phyloP scores from a whole-genome alignment of 2,113 vertebrate genomes.

The Desmodus rotundus region DNA sequence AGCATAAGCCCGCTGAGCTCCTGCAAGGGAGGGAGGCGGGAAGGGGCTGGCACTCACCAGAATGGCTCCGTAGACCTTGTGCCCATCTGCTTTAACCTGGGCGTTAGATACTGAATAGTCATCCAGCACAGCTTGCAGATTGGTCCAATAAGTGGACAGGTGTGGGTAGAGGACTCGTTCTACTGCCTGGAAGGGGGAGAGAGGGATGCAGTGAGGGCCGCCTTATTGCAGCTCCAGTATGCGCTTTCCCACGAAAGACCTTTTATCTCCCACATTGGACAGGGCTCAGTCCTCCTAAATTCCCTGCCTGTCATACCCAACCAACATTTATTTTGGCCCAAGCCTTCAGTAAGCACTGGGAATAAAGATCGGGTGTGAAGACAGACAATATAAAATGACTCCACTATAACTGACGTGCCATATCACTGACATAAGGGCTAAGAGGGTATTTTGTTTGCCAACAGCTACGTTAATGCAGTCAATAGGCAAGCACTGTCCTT shows the following conservation, averaged over 20 bases:
- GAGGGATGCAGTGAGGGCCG: neutral
- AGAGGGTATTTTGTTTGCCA: neutral
- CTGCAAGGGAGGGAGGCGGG: neutral
- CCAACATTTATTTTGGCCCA: neutral
- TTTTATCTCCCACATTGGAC: neutral
- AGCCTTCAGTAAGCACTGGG: neutral
- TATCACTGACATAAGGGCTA: neutral
- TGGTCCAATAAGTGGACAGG: conserved; percentile 93
- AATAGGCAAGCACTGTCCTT: neutral
- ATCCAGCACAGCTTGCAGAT: conserved; percentile 91
- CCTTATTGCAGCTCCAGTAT: neutral
- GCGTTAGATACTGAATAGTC: conserved; percentile 94
- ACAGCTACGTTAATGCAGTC: neutral
- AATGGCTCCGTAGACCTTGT: conserved; percentile 95
- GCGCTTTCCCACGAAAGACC: neutral
- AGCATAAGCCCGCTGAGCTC: neutral
- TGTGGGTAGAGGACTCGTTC: conserved; percentile 92
- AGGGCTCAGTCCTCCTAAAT: neutral
- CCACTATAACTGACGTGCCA: neutral
- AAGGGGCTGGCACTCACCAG: conserved; percentile 80
- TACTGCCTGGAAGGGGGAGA: conserved; percentile 83
- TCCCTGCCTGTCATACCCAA: neutral
- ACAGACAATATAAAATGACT: neutral
- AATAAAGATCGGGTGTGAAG: neutral
- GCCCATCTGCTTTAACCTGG: conserved; percentile 94